Percentiles rank a stretch among this genome's conserved stretches.
phyloP scores from a whole-genome alignment of 2,113 vertebrate genomes.

The Gavialis gangeticus region DNA sequence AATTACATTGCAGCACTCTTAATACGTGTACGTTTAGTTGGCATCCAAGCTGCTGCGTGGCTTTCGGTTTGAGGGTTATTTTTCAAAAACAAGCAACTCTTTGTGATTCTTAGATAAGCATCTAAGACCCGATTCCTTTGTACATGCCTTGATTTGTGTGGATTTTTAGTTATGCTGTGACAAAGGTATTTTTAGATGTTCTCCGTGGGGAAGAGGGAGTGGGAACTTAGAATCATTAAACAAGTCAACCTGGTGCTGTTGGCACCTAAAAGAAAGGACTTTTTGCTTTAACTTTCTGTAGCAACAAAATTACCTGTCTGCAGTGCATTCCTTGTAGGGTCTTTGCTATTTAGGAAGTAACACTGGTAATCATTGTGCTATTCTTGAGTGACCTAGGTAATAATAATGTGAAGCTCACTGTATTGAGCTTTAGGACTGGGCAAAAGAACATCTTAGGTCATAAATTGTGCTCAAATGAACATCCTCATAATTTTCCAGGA shows the following conservation, averaged over 20 bases:
- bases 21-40: constrained; percentile 78
- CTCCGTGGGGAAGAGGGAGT: constrained; percentile 75
- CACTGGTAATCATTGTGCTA: constrained; percentile 33
- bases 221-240: constrained; percentile 61
- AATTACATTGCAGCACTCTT: constrained; percentile 96
- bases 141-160: constrained; percentile 73
- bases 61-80: constrained; percentile 77
- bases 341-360: constrained; percentile 53
- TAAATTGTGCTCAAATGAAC: constrained; percentile 60
- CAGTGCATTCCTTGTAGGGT: constrained; percentile 57
- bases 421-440: constrained; percentile 49
- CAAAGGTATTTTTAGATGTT: constrained; percentile 53
- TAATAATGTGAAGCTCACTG: constrained; percentile 8
- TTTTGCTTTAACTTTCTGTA: neutral
- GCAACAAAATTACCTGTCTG: constrained; percentile 38
- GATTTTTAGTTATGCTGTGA: constrained; percentile 73
- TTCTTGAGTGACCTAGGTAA: constrained; percentile 6
- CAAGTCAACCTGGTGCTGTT: constrained; percentile 36
- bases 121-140: constrained; percentile 82
- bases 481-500: constrained; percentile 43
- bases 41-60: constrained; percentile 76
- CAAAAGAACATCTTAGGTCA: constrained; percentile 38
- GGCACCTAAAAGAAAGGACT: constrained; percentile 54
- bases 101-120: constrained; percentile 75
- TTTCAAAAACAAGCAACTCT: constrained; percentile 72